phyloP scores from a whole-genome alignment of 2,888 invertebrate genomes.

The Aleiodes alternator region DNA sequence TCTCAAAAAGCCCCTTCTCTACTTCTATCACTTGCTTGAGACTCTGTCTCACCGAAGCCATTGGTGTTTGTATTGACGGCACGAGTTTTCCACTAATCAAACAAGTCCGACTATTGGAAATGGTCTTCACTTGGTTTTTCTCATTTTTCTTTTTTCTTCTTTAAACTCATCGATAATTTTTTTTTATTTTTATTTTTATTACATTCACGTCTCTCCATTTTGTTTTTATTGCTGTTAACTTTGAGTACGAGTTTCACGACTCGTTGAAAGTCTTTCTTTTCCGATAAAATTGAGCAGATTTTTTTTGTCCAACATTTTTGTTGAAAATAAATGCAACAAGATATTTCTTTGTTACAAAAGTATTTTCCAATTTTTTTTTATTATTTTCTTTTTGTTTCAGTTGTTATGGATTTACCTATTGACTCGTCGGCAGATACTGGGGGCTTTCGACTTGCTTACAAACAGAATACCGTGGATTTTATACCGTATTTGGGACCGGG shows the following conservation, averaged over 20 bases:
- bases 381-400: conserved; percentile 76
- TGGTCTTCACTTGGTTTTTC: conserved; percentile 36
- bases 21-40: conserved; percentile 16
- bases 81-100: conserved; percentile 57
- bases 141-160: conserved; percentile 25
- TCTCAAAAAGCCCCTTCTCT: conserved; percentile 19
- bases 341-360: conserved; percentile 11
- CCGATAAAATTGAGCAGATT: not conserved
- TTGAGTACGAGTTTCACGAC: conserved; percentile 25
- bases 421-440: conserved; percentile 87
- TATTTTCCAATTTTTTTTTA: conserved; percentile 25
- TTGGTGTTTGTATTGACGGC: conserved; percentile 53
- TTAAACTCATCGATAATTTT: too few species aligned
- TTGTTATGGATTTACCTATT: conserved; percentile 84
- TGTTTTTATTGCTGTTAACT: conserved; percentile 20
- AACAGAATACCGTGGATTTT: conserved; percentile 82
- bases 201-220: conserved; percentile 1
- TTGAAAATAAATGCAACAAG: conserved; percentile 33
- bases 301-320: not conserved
- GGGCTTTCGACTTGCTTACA: conserved; percentile 86
- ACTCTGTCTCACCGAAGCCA: conserved; percentile 21
- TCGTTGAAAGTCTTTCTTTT: conserved; percentile 27
- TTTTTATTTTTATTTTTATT: conserved; percentile 4
- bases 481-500: conserved; percentile 87
- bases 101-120: conserved; percentile 49